Evolutionary conservation across 2,113 vertebrate species (phyloP).

Genomic region (Coptodon rendalli): DNA sequence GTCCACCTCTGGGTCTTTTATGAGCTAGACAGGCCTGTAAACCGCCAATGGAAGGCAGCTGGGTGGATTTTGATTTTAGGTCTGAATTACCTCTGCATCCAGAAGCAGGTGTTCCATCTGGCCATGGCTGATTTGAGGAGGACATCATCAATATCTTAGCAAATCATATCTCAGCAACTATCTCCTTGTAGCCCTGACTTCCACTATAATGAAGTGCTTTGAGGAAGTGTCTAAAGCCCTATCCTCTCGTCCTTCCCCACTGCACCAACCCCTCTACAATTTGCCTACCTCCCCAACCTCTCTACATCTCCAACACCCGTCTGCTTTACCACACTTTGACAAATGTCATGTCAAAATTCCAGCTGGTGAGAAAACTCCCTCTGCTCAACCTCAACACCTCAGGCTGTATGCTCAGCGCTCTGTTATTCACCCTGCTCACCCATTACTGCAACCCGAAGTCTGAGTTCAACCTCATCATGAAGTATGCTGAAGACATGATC

Average conservation of each 20-base stretch:
- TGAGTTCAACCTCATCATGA: background rate
- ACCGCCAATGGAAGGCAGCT: background rate
- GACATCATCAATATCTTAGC: background rate
- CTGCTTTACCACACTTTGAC: background rate
- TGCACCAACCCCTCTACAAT: background rate
- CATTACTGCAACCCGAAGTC: background rate
- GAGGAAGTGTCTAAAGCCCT: background rate
- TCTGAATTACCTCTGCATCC: background rate
- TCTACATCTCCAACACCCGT: background rate
- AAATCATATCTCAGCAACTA: background rate
- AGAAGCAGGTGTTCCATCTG: background rate
- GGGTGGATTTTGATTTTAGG: background rate
- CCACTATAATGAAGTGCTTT: background rate
- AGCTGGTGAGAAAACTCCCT: background rate
- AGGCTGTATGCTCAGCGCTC: background rate
- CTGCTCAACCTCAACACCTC: background rate
- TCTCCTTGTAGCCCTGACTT: rapidly evolving
- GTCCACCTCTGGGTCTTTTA: background rate
- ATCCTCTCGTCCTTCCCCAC: background rate
- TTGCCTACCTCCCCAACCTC: background rate
- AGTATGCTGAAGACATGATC: background rate
- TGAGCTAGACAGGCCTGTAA: background rate
- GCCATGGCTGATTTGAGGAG: background rate
- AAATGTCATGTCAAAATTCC: background rate
- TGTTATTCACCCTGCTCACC: background rate